Base-by-base conservation (phyloP, 23 tunicate species). In the Ciona savignyi region DNA sequence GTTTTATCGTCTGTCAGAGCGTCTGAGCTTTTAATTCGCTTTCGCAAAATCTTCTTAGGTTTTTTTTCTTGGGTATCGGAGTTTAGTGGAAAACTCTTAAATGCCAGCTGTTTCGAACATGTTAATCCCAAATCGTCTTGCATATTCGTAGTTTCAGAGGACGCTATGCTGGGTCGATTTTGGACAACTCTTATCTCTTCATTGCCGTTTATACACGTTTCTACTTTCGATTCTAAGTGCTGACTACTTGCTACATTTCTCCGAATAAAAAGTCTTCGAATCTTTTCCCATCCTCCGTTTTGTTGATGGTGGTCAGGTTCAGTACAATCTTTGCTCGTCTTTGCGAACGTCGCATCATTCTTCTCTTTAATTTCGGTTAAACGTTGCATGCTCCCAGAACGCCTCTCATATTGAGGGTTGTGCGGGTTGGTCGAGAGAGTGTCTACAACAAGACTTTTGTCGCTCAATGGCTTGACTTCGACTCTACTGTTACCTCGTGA, bases 401-500 rank as follows among this genome's bases (percentile, higher is more conserved):
- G 63, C 11, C 76, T 51, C 2, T 51, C 60, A 20, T 51, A 72
- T n/a, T 31, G n/a, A 1, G 76, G 76, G 6, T 49, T 26, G 32
- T 48, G 64, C 19, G 76, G 76, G 64, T 72, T 27, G 20, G 61
- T 72, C 9, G 76, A 72, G 26, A 72, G 30, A 25, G 76, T 72
- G 76, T 72, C 76, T 11, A 72, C 64, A 23, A 48, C 64, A n/a
- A 42, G 56, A 42, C 56, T 42, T 42, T 15, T 15, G 56, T 42
- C 56, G 15, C 56, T 42, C 6, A 4, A 4, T 63, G 67, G 67
- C 22, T 20, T 63, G 15, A 63, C 67, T n/a, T 63, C 28, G 24
- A n/a, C 67, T 4, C 22, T 63, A 22, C 28, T 63, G 67, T 63
- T 11, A 4, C 67, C 28, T 9, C 26, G 67, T n/a, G 28, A 63